Percentiles rank a stretch among this genome's conserved stretches.
phyloP scores from a whole-genome alignment of 2,797 vertebrate genomes.

The Hippopotamyrus pictus region DNA sequence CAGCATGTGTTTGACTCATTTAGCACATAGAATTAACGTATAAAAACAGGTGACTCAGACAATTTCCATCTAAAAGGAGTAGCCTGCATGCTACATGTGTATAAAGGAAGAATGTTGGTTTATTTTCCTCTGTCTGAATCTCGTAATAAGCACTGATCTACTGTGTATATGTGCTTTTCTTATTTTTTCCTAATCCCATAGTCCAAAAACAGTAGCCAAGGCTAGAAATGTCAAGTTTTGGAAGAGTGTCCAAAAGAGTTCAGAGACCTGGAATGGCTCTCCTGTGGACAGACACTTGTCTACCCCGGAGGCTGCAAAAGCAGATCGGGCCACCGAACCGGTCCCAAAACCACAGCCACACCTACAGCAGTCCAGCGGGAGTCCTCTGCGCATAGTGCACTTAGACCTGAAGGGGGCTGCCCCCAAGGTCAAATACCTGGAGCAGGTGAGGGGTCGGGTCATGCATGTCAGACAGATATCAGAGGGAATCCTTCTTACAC shows the following conservation, averaged over 20 bases:
- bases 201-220: neutral
- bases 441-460: slow-evolving; percentile 53
- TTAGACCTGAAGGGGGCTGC: slow-evolving; percentile 71
- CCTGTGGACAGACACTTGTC: neutral
- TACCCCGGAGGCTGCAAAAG: neutral
- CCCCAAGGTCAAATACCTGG: slow-evolving; percentile 61
- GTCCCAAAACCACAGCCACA: neutral
- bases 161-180: neutral
- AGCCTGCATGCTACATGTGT: neutral
- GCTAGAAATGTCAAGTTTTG: neutral
- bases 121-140: neutral
- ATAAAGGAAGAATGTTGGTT: neutral
- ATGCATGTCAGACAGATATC: neutral
- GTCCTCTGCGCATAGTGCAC: slow-evolving; percentile 56
- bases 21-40: neutral
- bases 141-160: neutral
- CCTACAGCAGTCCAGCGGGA: slow-evolving; percentile 24
- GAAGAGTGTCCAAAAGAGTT: neutral
- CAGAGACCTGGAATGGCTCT: neutral
- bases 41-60: neutral
- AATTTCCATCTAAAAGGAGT: neutral
- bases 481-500: neutral
- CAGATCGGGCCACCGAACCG: no score
- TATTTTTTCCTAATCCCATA: neutral
- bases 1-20: neutral